Conservation (phyloP, 2,888 invertebrate species). For the Melinopterus prodromus region DNA sequence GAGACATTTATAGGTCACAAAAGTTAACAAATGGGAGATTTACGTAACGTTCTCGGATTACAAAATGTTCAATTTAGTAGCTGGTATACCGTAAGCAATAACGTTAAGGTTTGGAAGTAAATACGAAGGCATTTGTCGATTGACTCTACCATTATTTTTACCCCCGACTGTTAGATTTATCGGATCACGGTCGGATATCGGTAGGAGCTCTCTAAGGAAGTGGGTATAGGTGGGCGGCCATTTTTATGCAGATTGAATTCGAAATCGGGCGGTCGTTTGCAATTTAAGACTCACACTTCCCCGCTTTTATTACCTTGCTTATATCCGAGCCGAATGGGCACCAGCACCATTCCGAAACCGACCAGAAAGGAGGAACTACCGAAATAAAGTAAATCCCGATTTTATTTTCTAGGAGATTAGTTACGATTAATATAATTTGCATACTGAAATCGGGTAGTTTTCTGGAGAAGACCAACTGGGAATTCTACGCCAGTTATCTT, state of each 20-base stretch:
- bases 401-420: neutral
- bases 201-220: neutral
- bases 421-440: neutral
- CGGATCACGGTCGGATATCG: neutral
- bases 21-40: no score
- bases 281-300: conserved; percentile 4
- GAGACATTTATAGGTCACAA: no score
- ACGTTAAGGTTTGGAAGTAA: neutral
- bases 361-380: neutral
- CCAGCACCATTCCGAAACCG: neutral
- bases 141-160: neutral
- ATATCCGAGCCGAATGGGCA: neutral
- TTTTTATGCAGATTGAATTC: neutral
- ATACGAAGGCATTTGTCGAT: neutral
- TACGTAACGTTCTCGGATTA: no score
- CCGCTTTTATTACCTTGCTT: neutral
- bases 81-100: neutral
- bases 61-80: neutral
- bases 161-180: neutral
- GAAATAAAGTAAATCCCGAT: neutral
- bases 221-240: neutral
- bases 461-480: neutral
- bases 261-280: neutral
- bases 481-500: no score
- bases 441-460: neutral